Conservation (phyloP, 2,113 vertebrate species). For the Cryptotis parvus region DNA sequence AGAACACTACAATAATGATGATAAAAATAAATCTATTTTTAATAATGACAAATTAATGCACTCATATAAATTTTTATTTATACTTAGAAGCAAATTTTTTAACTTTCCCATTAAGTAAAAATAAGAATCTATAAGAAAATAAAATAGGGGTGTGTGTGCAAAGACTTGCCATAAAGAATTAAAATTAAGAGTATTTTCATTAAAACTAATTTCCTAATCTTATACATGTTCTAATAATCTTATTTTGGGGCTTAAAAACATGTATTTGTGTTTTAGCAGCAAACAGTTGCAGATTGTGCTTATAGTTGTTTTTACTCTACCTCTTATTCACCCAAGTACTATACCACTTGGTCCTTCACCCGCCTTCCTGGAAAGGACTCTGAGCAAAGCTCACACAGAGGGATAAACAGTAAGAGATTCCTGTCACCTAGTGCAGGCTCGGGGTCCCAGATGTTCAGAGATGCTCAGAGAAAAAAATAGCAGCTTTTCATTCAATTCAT, state of each 20-base stretch:
- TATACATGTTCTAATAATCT: conserved; percentile 44
- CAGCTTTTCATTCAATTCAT: conserved; percentile 69
- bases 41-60: conserved; percentile 30
- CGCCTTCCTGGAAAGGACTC: conserved; percentile 65
- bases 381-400: conserved; percentile 52
- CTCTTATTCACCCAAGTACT: conserved; percentile 48
- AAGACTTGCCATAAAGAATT: conserved; percentile 27
- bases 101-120: conserved; percentile 30
- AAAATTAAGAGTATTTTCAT: conserved; percentile 67
- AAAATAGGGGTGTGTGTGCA: neutral
- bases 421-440: conserved; percentile 7
- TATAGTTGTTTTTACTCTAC: conserved; percentile 42
- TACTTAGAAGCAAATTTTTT: neutral
- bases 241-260: conserved; percentile 34
- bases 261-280: conserved; percentile 29
- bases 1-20: conserved; percentile 28
- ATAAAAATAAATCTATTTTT: conserved; percentile 57
- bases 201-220: conserved; percentile 55
- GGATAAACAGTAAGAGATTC: conserved; percentile 20
- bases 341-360: conserved; percentile 57
- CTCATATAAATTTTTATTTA: conserved; percentile 49
- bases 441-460: conserved; percentile 54
- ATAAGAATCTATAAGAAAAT: conserved; percentile 51
- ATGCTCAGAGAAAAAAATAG: conserved; percentile 21
- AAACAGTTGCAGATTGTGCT: conserved; percentile 23